phyloP scores from a whole-genome alignment of 2,888 invertebrate species.

The Nowickia ferox region DNA sequence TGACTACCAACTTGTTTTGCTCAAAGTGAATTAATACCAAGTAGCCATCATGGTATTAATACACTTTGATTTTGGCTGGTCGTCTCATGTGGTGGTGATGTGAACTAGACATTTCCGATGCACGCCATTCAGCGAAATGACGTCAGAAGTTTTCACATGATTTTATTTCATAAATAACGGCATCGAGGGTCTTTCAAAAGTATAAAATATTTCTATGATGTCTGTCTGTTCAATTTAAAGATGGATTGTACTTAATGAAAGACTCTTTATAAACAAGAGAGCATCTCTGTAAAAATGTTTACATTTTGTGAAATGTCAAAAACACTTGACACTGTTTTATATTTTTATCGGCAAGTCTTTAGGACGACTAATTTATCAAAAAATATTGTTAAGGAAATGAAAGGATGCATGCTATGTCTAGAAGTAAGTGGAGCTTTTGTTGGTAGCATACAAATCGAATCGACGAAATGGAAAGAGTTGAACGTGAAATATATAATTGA shows the following conservation, averaged over 20 bases:
- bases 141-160: too few relatives aligned
- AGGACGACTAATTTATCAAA: not conserved
- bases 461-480: conserved; percentile 50
- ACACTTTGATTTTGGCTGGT: too few relatives aligned
- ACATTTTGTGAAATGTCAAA: conserved; percentile 30
- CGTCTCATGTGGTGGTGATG: too few relatives aligned
- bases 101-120: too few relatives aligned
- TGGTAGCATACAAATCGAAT: conserved; percentile 32
- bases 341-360: conserved; percentile 3
- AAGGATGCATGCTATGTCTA: conserved; percentile 61
- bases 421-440: conserved; percentile 34
- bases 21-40: too few relatives aligned
- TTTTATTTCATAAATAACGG: too few relatives aligned
- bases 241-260: too few relatives aligned
- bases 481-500: conserved; percentile 52
- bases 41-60: too few relatives aligned
- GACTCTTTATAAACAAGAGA: not conserved
- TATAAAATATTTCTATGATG: not conserved
- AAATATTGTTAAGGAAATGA: conserved; percentile 39
- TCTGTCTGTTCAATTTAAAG: not conserved
- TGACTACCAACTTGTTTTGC: too few relatives aligned
- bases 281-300: conserved; percentile 41
- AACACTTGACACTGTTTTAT: not conserved
- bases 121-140: too few relatives aligned
- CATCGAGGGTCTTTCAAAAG: too few relatives aligned